Evolutionary conservation across 92 coral and sea anemone species (phyloP).

Genomic region (Zoanthus sansibaricus): DNA sequence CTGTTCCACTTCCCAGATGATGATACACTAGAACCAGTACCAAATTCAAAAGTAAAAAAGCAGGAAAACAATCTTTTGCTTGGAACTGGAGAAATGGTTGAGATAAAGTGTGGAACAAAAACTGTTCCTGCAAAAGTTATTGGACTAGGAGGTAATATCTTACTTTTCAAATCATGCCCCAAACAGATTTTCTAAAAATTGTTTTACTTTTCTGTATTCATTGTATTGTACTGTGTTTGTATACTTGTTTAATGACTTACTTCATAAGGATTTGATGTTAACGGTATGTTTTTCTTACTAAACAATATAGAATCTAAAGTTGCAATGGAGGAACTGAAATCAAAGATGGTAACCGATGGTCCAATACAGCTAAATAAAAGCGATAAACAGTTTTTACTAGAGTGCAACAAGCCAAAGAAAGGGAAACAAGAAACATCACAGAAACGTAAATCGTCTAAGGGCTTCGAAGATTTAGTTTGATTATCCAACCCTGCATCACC

Average conservation of each 20-base stretch:
- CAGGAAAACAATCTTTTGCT: background rate
- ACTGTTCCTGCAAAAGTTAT: constrained; percentile 21
- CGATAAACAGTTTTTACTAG: background rate
- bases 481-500: constrained; percentile 22
- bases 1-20: constrained; percentile 9
- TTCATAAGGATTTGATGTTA: constrained; percentile 1
- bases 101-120: constrained; percentile 24
- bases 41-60: background rate
- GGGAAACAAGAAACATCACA: constrained; percentile 4
- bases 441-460: background rate
- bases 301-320: background rate
- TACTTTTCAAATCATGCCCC: constrained; percentile 1
- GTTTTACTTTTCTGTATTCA: background rate
- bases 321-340: background rate
- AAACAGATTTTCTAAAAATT: background rate
- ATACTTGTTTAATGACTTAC: background rate
- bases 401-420: background rate
- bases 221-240: background rate
- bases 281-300: background rate
- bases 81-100: constrained; percentile 7
- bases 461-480: background rate
- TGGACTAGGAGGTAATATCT: constrained; percentile 11
- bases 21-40: background rate
- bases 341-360: background rate
- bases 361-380: background rate